Percentiles rank a stretch among this genome's conserved stretches.
phyloP scores from a whole-genome alignment of 2,888 invertebrate genomes.

The Helleia helle region DNA sequence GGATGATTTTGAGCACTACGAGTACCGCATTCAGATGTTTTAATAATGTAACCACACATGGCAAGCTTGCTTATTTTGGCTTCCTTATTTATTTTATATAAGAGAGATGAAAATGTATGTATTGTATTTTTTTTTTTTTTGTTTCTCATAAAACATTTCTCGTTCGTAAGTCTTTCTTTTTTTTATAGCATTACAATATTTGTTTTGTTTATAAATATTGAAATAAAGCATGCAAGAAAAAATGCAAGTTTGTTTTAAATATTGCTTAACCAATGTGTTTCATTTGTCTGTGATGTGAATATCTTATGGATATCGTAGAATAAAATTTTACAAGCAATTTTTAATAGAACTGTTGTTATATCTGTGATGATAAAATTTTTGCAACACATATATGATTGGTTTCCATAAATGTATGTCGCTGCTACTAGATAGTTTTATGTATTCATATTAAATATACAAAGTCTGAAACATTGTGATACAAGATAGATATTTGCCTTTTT shows the following conservation, averaged over 20 bases:
- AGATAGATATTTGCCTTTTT: constrained; percentile 4
- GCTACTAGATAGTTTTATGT: background rate
- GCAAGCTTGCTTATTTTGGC: background rate
- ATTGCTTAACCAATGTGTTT: constrained; percentile 2
- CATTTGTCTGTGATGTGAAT: constrained; percentile 5
- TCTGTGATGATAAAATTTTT: constrained; percentile 5
- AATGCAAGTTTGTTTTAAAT: background rate
- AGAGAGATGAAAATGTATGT: background rate
- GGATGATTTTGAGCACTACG: constrained; percentile 36
- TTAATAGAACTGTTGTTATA: background rate
- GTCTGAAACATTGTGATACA: constrained; percentile 53
- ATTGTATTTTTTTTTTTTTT: background rate
- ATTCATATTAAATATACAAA: constrained; percentile 35
- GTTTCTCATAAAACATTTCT: background rate
- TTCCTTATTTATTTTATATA: constrained; percentile 1
- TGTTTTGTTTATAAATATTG: background rate
- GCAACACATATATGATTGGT: constrained; percentile 4
- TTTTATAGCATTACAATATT: background rate
- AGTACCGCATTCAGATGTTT: constrained; percentile 32
- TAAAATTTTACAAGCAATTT: constrained; percentile 1
- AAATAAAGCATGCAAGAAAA: background rate
- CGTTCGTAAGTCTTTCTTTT: background rate
- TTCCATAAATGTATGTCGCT: background rate
- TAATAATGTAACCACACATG: constrained; percentile 18
- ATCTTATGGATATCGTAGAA: background rate